Evolutionary conservation across 2,797 vertebrate genomes (phyloP).

Genomic region (Ispidina lecontei): DNA sequence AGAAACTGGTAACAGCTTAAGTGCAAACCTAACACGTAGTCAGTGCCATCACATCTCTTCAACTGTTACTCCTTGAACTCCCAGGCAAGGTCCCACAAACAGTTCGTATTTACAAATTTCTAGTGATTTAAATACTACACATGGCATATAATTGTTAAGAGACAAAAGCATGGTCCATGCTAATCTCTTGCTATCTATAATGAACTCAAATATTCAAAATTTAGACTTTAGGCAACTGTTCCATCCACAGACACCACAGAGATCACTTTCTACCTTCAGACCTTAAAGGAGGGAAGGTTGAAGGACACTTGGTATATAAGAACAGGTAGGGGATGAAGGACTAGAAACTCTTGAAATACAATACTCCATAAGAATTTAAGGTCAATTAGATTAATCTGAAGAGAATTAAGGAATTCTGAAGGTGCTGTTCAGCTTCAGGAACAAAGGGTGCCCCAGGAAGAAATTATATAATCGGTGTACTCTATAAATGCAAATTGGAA

Average conservation of each 20-base stretch:
- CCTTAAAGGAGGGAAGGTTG: not conserved
- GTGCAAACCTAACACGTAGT: not conserved
- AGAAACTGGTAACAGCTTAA: not conserved
- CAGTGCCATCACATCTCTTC: not conserved
- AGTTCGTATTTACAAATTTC: not conserved
- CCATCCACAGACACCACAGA: not conserved
- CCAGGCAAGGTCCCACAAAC: not conserved
- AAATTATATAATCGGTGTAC: not conserved
- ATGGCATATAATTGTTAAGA: not conserved
- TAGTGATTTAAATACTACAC: not conserved
- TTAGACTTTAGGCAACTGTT: not conserved
- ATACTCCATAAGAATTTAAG: not conserved
- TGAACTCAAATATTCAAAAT: not conserved
- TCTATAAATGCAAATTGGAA: not conserved
- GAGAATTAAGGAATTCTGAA: not conserved
- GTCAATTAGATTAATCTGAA: conserved; percentile 19
- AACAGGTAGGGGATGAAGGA: not conserved
- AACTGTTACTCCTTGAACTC: not conserved
- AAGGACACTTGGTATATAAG: not conserved
- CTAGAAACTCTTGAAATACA: not conserved
- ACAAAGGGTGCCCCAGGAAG: conserved; percentile 4
- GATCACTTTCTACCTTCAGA: not conserved
- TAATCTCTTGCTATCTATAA: not conserved
- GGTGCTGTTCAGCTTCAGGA: not conserved
- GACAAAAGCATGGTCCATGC: not conserved